These are phyloP conservation scores for Lacerta bilineata DNA, from an alignment of 2,797 vertebrate genomes.

Conservation along the genomic window DNA sequence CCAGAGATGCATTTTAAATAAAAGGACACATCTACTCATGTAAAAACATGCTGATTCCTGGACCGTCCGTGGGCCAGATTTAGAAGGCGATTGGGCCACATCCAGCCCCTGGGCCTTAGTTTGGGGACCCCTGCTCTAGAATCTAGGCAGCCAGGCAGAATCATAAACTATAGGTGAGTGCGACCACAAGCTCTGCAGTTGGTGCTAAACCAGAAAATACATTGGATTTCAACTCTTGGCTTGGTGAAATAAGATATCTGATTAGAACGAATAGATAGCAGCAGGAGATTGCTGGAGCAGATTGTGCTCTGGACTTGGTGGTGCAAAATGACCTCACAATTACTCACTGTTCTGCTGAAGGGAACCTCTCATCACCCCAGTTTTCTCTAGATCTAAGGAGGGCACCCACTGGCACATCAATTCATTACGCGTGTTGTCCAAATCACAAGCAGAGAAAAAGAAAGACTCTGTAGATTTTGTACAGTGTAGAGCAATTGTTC, in stretches of 20 bases:
- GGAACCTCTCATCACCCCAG: not conserved
- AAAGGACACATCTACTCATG: no score
- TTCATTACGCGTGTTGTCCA: no score
- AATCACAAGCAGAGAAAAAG: not conserved
- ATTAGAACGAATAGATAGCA: not conserved
- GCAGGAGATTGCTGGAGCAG: not conserved
- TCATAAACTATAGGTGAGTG: not conserved
- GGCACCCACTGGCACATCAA: not conserved
- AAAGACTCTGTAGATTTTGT: not conserved
- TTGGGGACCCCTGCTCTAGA: no score
- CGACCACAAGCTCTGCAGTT: not conserved
- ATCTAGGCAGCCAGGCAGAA: not conserved
- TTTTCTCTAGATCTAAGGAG: no score
- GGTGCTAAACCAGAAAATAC: not conserved
- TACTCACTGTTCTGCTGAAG: not conserved
- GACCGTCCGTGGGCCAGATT: no score
- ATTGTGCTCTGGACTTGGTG: not conserved
- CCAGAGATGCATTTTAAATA: no score
- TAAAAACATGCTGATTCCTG: no score
- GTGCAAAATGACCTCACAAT: not conserved
- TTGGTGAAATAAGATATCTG: not conserved
- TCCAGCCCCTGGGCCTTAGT: no score
- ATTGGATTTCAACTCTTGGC: not conserved
- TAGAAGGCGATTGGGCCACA: no score
- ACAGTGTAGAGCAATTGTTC: not conserved